Evolutionary conservation across 2,113 vertebrate genomes (phyloP).

Genomic region (Vidua chalybeata): DNA sequence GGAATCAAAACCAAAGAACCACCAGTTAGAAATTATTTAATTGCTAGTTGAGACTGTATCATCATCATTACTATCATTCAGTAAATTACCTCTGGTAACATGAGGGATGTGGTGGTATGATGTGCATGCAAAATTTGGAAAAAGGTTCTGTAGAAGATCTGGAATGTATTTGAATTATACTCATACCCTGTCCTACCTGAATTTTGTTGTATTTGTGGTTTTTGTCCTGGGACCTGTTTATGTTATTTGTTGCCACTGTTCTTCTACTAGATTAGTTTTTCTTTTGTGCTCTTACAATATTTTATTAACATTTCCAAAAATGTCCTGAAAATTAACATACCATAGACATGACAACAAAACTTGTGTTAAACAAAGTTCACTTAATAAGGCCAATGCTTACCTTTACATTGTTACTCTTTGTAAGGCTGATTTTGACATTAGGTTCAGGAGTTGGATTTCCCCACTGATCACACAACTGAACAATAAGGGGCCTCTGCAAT

Average conservation of each 20-base stretch:
- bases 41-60: neutral
- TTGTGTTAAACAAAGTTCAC: neutral
- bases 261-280: neutral
- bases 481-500: constrained; percentile 75
- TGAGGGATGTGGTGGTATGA: rapidly evolving
- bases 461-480: constrained; percentile 91
- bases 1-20: neutral
- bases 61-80: neutral
- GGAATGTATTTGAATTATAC: neutral
- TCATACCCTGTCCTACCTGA: neutral
- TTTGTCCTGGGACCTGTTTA: neutral
- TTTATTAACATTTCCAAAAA: neutral
- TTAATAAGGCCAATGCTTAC: constrained; percentile 37
- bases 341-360: neutral
- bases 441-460: constrained; percentile 82
- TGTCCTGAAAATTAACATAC: neutral
- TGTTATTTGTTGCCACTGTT: neutral
- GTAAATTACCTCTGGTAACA: neutral
- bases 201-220: neutral
- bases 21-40: neutral
- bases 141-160: neutral
- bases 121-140: neutral
- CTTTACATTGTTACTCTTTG: constrained; percentile 69
- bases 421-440: constrained; percentile 79
- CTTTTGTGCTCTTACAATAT: neutral